Conservation (phyloP, 2,797 vertebrate genomes). For the Schizothorax lantsangensis region DNA sequence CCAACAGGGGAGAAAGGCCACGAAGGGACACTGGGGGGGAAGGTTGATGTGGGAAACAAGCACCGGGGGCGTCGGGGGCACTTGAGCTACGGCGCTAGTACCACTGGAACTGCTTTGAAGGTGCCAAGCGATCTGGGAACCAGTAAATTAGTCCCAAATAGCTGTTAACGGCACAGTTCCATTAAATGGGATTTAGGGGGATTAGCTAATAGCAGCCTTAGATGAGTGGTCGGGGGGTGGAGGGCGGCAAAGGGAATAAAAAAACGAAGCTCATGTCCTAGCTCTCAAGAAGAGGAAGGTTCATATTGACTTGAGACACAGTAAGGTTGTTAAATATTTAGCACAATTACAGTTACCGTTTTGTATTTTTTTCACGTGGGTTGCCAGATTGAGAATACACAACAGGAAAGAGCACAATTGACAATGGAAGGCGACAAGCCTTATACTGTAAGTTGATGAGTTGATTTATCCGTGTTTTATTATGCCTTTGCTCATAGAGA, state of each 20-base stretch:
- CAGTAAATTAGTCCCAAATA: constrained; percentile 78
- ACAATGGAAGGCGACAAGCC: neutral
- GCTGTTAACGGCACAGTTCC: constrained; percentile 80
- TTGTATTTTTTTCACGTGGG: neutral
- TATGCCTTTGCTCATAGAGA: too few species aligned
- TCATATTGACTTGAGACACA: constrained; percentile 6
- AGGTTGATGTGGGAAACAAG: constrained; percentile 37
- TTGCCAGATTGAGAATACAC: neutral
- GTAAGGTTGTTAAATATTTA: neutral
- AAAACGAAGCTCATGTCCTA: constrained; percentile 36
- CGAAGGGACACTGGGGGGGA: constrained; percentile 7
- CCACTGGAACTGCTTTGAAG: constrained; percentile 51
- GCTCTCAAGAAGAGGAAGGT: constrained; percentile 13
- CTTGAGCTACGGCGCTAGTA: neutral
- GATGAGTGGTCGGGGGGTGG: constrained; percentile 50
- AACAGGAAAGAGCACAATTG: neutral
- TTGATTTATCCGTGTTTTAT: neutral
- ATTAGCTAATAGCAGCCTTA: constrained; percentile 80
- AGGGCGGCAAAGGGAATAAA: constrained; percentile 49
- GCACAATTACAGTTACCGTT: neutral
- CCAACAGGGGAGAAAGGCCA: constrained; percentile 31
- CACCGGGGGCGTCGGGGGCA: constrained; percentile 26
- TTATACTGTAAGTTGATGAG: neutral
- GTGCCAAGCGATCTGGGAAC: constrained; percentile 58
- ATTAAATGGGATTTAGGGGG: constrained; percentile 83